phyloP scores from a whole-genome alignment of 2,113 vertebrate genomes.

The Oncorhynchus kisutch region DNA sequence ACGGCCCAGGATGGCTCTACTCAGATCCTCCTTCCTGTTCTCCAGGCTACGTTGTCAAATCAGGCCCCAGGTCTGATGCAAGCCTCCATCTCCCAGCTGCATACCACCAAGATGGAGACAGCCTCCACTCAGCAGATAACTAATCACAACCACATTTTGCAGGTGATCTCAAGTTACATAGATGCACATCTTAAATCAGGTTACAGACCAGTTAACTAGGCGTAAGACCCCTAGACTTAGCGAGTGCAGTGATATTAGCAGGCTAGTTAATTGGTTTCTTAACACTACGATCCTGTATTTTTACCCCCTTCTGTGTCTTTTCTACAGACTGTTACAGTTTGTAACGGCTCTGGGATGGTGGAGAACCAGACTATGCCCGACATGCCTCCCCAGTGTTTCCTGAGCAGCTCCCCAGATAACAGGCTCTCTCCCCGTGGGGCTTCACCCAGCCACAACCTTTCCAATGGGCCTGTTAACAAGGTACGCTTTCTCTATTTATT shows the following conservation, averaged over 20 bases:
- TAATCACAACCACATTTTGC: conserved; percentile 75
- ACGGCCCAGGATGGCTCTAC: conserved; percentile 74
- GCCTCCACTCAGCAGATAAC: conserved; percentile 65
- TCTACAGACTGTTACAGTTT: conserved; percentile 82
- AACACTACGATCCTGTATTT: no score
- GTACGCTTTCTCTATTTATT: conserved; percentile 57
- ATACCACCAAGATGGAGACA: conserved; percentile 71
- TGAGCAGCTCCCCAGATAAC: conserved; percentile 73
- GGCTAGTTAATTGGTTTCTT: no score
- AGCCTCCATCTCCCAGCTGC: conserved; percentile 70
- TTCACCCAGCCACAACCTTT: conserved; percentile 68
- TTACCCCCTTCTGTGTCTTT: conserved; percentile 6
- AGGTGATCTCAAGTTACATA: conserved; percentile 72
- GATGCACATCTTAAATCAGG: no score
- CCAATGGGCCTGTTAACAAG: conserved; percentile 85
- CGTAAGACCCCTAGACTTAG: no score
- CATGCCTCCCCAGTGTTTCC: conserved; percentile 77
- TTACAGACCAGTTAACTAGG: no score
- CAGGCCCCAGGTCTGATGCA: conserved; percentile 74
- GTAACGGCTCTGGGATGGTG: conserved; percentile 71
- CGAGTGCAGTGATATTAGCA: no score
- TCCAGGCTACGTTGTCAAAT: conserved; percentile 74
- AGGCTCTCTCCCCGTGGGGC: conserved; percentile 65
- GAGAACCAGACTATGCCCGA: conserved; percentile 75
- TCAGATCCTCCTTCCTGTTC: conserved; percentile 39